Conservation (phyloP, 2,113 vertebrate genomes). For the Rattus rattus region DNA sequence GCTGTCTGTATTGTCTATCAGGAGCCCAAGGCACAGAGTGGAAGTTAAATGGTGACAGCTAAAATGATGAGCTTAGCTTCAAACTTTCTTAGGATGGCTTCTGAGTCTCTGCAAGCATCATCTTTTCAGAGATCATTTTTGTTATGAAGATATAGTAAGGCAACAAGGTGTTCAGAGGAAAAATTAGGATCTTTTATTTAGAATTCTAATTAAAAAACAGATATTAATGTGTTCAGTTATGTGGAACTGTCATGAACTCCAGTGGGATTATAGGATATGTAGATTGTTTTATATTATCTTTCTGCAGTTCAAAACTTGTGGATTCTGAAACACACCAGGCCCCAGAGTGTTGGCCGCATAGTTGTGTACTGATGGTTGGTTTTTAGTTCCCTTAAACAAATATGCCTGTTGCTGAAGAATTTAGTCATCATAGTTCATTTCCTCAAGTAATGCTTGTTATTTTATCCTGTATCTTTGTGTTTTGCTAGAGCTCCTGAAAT, state of each 20-base stretch:
- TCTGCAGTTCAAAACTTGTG: conserved; percentile 55
- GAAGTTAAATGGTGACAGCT: neutral
- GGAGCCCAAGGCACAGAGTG: neutral
- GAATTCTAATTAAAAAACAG: neutral
- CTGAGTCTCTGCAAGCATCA: neutral
- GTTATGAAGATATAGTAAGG: conserved; percentile 16
- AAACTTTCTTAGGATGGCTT: neutral
- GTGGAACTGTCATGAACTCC: neutral
- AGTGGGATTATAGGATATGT: neutral
- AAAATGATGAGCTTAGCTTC: neutral
- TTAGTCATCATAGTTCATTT: conserved; percentile 41
- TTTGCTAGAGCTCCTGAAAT: conserved; percentile 95
- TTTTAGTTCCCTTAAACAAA: conserved; percentile 59
- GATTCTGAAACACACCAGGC: neutral
- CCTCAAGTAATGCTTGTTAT: conserved; percentile 45
- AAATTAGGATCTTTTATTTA: neutral
- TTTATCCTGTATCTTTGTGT: conserved; percentile 42
- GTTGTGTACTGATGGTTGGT: conserved; percentile 15
- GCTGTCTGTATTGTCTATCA: conserved; percentile 8
- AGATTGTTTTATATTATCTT: conserved; percentile 10
- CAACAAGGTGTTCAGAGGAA: conserved; percentile 8
- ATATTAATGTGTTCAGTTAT: conserved; percentile 41
- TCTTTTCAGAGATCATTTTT: conserved; percentile 38
- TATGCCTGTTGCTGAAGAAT: conserved; percentile 3
- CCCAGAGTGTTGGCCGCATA: neutral